Conservation (phyloP, 2,113 vertebrate genomes). For the Bambusicola thoracicus region DNA sequence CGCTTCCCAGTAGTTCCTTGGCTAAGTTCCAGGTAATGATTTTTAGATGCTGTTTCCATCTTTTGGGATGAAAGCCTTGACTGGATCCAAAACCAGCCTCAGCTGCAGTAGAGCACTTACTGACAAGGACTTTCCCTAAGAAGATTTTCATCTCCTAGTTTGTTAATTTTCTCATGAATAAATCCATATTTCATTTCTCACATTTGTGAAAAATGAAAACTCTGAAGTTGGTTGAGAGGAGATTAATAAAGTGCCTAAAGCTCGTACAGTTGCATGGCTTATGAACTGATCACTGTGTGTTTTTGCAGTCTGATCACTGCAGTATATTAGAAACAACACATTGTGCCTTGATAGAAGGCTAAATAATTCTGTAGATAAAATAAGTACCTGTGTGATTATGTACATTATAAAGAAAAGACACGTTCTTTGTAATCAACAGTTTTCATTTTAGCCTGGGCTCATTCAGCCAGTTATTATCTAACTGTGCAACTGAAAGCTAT, state of each 20-base stretch:
- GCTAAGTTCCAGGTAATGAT: background rate
- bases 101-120: accelerated
- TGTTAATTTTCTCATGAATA: background rate
- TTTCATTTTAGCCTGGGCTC: background rate
- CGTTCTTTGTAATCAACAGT: background rate
- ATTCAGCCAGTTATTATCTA: background rate
- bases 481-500: background rate
- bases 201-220: background rate
- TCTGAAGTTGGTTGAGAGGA: background rate
- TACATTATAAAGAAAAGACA: background rate
- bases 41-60: background rate
- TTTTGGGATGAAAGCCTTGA: background rate
- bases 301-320: background rate
- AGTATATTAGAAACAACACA: background rate
- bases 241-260: background rate
- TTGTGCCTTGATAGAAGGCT: background rate
- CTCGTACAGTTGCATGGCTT: background rate
- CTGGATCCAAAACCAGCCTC: background rate
- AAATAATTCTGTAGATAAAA: background rate
- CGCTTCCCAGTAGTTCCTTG: background rate
- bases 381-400: background rate
- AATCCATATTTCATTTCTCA: background rate
- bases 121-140: background rate
- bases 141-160: background rate
- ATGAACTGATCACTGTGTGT: background rate